Percentiles rank a stretch among this genome's conserved stretches.
These are phyloP conservation scores for Polydrusus pterygomalis DNA, from an alignment of 2,888 invertebrate genomes.

Conservation along the genomic window DNA sequence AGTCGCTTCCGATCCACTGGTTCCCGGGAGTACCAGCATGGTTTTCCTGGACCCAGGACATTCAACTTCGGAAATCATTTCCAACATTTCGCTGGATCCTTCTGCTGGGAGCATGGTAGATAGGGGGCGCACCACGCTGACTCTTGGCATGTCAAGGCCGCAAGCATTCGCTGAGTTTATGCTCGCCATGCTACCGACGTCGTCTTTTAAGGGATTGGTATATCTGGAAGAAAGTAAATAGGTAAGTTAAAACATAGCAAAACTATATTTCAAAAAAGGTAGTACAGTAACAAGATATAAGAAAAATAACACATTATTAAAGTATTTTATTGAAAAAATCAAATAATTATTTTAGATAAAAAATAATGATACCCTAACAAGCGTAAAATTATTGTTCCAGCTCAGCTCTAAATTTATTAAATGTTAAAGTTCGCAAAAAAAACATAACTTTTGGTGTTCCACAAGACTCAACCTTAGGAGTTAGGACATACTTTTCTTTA, in stretches of 20 bases:
- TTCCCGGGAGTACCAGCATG: conserved; percentile 72
- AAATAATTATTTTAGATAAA: too few relatives aligned
- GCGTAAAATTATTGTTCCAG: too few relatives aligned
- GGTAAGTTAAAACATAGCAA: conserved; percentile 74
- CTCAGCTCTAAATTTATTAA: too few relatives aligned
- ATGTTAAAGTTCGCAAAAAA: too few relatives aligned
- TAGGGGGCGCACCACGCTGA: conserved; percentile 71
- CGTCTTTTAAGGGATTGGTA: conserved; percentile 72
- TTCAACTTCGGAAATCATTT: conserved; percentile 77
- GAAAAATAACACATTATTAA: too few relatives aligned
- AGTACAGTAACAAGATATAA: too few relatives aligned
- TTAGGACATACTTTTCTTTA: too few relatives aligned
- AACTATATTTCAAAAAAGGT: conserved; percentile 78
- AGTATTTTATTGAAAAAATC: too few relatives aligned
- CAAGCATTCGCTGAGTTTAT: conserved; percentile 66
- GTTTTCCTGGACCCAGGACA: conserved; percentile 71
- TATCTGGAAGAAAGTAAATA: conserved; percentile 59
- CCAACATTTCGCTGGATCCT: conserved; percentile 77
- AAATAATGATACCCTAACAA: too few relatives aligned
- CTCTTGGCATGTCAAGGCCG: conserved; percentile 71
- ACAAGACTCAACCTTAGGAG: too few relatives aligned
- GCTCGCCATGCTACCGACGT: conserved; percentile 69
- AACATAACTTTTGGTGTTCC: too few relatives aligned
- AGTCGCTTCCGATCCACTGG: conserved; percentile 67
- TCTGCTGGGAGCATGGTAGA: conserved; percentile 72